Base-by-base conservation (phyloP, 1,140 invertebrate genomes). In the Drosophila littoralis region DNA sequence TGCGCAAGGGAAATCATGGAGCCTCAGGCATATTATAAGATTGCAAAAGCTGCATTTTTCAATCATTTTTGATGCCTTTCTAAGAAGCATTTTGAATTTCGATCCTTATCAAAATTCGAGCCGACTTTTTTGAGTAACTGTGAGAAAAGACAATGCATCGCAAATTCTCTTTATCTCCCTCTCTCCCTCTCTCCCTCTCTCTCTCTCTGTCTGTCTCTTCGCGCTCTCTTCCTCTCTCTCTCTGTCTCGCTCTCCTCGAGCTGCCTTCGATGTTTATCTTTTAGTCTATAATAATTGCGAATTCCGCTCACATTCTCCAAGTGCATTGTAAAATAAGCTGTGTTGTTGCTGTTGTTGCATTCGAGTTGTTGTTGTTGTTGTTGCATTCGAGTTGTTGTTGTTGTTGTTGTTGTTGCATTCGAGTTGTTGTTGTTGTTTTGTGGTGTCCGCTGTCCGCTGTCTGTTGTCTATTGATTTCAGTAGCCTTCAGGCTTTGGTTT, bases 401-500 rank as follows among this genome's bases (percentile, higher is more conserved):
- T 57, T 77, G 61, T 74, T 73, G 43, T 58, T 81, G 38, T 46
- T 43, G 57, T 9, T 42, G 40, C 40, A 42, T 0, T 13, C 6
- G 8, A 42, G 54, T 46, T 67, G 59, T 54, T 57, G 32, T 10
- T 42, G 35, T 40, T 17, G 60, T 42, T 61, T 42, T 72, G 45
- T 73, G 45, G 45, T 33, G 50, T 69, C 72, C 61, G 77, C 43
- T 33, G 50, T 69, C 72, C 61, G 77, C 43, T 63, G 81, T 81
- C 82, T 75, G 22, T 38, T 63, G 81, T 81, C 82, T 75, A 82
- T 88, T 55, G 78, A 82, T 77, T 88, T 70, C 75, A 82, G 83
- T 88, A 88, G 82, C 76, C 83, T 86, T 88, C 83, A 86, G 82
- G 79, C 63, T 73, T 66, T 76, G 80, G 68, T 54, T 79, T 79